Base-by-base conservation (phyloP, 2,113 vertebrate species). In the Equus przewalskii region DNA sequence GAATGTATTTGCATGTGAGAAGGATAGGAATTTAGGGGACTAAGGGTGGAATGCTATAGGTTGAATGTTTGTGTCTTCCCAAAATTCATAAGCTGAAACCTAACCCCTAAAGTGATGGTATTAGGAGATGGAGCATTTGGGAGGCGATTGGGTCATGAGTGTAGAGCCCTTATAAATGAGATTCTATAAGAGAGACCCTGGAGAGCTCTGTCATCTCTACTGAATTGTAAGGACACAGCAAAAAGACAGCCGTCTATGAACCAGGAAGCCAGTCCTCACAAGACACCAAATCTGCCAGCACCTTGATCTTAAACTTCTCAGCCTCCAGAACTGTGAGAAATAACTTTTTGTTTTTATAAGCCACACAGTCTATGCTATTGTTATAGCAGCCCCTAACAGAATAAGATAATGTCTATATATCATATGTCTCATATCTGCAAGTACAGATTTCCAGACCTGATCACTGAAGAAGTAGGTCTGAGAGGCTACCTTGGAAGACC, bases 311-410 rank as follows among this genome's bases (percentile, higher is more conserved):
- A 10, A 11, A 91, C 19, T 51, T 79, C n/a, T 54, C 24, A 65
- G 19, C 36, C 30, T 75, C 13, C 15, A 67, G 70, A 95, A 84
- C 51, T 62, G 12, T 65, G 58, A 92, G 46, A 75, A 75, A 64
- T 46, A 85, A 15, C 46, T 81, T 72, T 67, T 30, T 96, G 82
- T 56, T 96, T 67, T 44, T 87, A 46, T 56, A 56, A 92, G 36
- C 16, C 26, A 73, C 24, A 7, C 12, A 73, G 60, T 82, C 6
- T 80, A 7, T 41, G 15, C 7, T 75, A 33, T 92, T 67, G 10
- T 49, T 73, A 44, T 30, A 75, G 36, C 46, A 87, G 46, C 22
- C 51, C 51, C 58, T 44, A 65, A 36, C 33, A 56, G 36, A 85
- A 44, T 58, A 83, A 64, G 64, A 56, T 51, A 78, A 75, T 15